Evolutionary conservation across 1,140 invertebrate genomes (phyloP).

Genomic region (Monochamus saltuarius): DNA sequence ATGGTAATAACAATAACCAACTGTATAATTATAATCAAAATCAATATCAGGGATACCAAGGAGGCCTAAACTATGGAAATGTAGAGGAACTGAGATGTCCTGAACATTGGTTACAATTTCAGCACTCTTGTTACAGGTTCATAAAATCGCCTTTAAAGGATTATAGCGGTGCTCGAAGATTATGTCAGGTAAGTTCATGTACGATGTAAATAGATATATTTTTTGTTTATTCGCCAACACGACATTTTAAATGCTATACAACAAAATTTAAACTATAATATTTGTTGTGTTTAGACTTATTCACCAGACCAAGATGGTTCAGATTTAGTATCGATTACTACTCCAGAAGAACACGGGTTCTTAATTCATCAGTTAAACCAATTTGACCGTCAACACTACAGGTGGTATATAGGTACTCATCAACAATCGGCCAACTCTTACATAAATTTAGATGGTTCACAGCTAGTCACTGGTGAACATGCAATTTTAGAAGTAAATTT

Average conservation of each 20-base stretch:
- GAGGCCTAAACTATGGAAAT: slow-evolving; percentile 5
- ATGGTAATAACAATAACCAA: slow-evolving; percentile 10
- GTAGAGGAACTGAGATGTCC: slow-evolving; percentile 66
- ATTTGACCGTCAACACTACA: slow-evolving; percentile 80
- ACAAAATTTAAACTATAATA: not conserved
- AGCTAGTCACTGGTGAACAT: slow-evolving; percentile 76
- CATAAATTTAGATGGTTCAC: slow-evolving; percentile 81
- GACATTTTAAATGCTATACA: too few relatives aligned
- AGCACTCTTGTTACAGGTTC: slow-evolving; percentile 82
- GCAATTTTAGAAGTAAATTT: slow-evolving; percentile 66
- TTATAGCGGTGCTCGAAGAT: slow-evolving; percentile 74
- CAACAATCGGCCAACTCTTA: slow-evolving; percentile 75
- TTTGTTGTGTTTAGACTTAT: slow-evolving; percentile 40
- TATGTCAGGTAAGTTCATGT: slow-evolving; percentile 64
- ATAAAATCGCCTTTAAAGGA: slow-evolving; percentile 79
- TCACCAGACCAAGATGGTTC: slow-evolving; percentile 65
- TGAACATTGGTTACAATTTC: slow-evolving; percentile 75
- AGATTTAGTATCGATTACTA: slow-evolving; percentile 78
- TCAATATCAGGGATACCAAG: slow-evolving; percentile 2
- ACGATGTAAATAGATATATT: not conserved
- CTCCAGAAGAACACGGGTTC: slow-evolving; percentile 84
- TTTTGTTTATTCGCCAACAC: not conserved
- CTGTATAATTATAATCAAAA: slow-evolving; percentile 11
- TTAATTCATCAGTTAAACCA: slow-evolving; percentile 74
- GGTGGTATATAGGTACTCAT: slow-evolving; percentile 82